These are phyloP conservation scores for Agelastica alni DNA, from an alignment of 2,888 invertebrate species.

Conservation along the genomic window DNA sequence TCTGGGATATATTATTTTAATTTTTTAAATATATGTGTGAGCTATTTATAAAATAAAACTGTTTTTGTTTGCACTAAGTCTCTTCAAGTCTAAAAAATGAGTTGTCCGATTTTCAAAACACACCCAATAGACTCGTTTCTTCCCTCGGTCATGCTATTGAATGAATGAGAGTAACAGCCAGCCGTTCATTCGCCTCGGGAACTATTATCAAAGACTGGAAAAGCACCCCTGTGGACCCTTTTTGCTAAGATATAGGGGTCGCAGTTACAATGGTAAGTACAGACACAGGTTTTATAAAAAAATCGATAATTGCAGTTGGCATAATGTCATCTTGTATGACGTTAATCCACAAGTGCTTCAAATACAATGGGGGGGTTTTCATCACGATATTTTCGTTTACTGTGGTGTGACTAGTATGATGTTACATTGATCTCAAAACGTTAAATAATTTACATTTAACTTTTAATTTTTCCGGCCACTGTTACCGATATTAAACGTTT, in stretches of 20 bases:
- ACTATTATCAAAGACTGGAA: slow-evolving; percentile 32
- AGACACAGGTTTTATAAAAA: slow-evolving; percentile 27
- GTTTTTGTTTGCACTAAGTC: too few relatives aligned
- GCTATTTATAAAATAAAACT: too few relatives aligned
- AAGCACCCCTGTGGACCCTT: slow-evolving; percentile 25
- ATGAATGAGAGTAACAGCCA: slow-evolving; percentile 29
- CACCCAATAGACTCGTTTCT: slow-evolving; percentile 2
- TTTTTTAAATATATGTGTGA: too few relatives aligned
- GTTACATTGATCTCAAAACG: too few relatives aligned
- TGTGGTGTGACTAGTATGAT: too few relatives aligned
- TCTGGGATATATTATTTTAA: too few relatives aligned
- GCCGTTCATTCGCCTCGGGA: slow-evolving; percentile 31
- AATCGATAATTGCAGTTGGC: slow-evolving; percentile 29
- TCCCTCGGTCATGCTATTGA: slow-evolving; percentile 17
- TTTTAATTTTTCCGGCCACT: too few relatives aligned
- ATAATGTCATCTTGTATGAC: slow-evolving; percentile 18
- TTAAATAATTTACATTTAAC: too few relatives aligned
- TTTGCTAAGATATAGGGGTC: slow-evolving; percentile 26
- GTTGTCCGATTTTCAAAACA: slow-evolving; percentile 7
- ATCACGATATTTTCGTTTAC: not conserved
- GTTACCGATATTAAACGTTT: too few relatives aligned
- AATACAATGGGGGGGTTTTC: slow-evolving; percentile 14
- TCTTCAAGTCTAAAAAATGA: slow-evolving; percentile 1
- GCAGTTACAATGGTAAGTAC: slow-evolving; percentile 27
- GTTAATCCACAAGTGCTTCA: slow-evolving; percentile 20